These are phyloP conservation scores for Adelognathus sp. DNA, from an alignment of 2,888 invertebrate genomes.

Conservation along the genomic window DNA sequence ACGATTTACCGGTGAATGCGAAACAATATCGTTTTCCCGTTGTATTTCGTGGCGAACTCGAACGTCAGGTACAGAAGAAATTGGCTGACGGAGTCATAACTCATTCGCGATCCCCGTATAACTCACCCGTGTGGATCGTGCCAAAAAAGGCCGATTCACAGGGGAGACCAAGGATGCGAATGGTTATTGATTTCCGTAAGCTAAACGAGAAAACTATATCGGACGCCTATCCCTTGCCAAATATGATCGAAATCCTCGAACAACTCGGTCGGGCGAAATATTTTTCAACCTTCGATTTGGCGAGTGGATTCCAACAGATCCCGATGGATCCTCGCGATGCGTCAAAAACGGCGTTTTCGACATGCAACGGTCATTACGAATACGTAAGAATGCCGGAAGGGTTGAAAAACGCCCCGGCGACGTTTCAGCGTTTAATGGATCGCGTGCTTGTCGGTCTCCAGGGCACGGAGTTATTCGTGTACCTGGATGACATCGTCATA, in stretches of 20 bases:
- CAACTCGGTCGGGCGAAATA: no score
- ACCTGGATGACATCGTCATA: slow-evolving; percentile 66
- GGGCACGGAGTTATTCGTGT: slow-evolving; percentile 17
- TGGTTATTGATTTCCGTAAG: slow-evolving; percentile 35
- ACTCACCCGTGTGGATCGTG: slow-evolving; percentile 41
- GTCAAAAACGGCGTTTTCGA: neutral
- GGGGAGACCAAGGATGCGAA: slow-evolving; percentile 54
- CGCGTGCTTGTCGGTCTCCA: neutral
- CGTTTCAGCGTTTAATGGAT: slow-evolving; percentile 20
- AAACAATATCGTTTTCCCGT: slow-evolving; percentile 39
- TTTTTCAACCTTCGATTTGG: neutral
- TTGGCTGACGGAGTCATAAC: slow-evolving; percentile 27
- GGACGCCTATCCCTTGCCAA: slow-evolving; percentile 60
- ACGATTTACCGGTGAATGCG: slow-evolving; percentile 26
- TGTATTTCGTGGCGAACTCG: slow-evolving; percentile 15
- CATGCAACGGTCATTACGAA: slow-evolving; percentile 1
- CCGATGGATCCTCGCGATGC: neutral
- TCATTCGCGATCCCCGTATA: slow-evolving; percentile 53
- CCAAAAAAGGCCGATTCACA: slow-evolving; percentile 61
- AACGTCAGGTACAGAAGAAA: slow-evolving; percentile 21
- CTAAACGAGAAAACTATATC: slow-evolving; percentile 63
- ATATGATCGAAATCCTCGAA: no score
- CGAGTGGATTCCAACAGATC: neutral
- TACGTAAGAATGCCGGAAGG: slow-evolving; percentile 35
- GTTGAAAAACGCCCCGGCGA: slow-evolving; percentile 31